Percentiles rank a stretch among this genome's conserved stretches.
Evolutionary conservation across 2,113 vertebrate species (phyloP).

Genomic region (Pelobates fuscus): DNA sequence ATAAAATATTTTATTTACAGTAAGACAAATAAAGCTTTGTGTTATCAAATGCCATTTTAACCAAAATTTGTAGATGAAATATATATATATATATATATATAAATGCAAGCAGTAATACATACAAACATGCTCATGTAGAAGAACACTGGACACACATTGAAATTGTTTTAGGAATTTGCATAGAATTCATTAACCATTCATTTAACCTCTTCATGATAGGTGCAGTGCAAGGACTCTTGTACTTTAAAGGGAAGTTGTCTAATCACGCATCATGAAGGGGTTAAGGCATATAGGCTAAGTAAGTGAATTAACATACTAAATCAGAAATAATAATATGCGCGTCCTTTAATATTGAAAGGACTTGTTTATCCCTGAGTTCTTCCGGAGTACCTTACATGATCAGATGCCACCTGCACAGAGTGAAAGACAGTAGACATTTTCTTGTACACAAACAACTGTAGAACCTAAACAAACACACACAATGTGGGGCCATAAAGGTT

Average conservation of each 20-base stretch:
- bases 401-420: not conserved
- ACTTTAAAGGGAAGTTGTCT: conserved; percentile 31
- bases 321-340: not conserved
- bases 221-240: no score
- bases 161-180: not conserved
- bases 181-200: no score
- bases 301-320: conserved; percentile 3
- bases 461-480: not conserved
- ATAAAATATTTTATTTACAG: conserved; percentile 45
- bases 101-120: not conserved
- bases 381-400: not conserved
- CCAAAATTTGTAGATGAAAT: conserved; percentile 5
- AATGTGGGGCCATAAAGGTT: not conserved
- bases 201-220: no score
- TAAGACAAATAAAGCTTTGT: conserved; percentile 28
- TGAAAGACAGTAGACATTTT: not conserved
- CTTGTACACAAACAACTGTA: not conserved
- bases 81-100: no score
- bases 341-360: conserved; percentile 19
- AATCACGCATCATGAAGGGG: not conserved
- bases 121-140: not conserved
- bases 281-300: not conserved
- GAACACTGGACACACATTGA: not conserved
- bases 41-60: conserved; percentile 14
- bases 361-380: conserved; percentile 38